Evolutionary conservation across 2,113 vertebrate species (phyloP).

Genomic region (Campylorhamphus procurvoides): DNA sequence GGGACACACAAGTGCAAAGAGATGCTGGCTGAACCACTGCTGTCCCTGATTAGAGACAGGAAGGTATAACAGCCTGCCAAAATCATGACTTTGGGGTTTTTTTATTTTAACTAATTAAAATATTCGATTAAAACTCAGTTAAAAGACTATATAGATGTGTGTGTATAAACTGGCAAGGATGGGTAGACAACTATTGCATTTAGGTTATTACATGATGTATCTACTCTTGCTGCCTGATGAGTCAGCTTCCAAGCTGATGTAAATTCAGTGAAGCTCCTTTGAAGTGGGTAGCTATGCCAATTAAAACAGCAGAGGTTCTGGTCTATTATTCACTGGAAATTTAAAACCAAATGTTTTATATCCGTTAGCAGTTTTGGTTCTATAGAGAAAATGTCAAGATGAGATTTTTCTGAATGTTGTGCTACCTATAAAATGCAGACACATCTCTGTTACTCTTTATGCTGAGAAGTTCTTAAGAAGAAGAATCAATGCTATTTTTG

Average conservation of each 20-base stretch:
- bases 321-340: background rate
- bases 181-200: background rate
- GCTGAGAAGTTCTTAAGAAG: background rate
- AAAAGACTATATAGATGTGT: background rate
- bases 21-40: background rate
- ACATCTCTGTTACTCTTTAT: background rate
- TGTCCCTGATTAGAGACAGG: background rate
- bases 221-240: conserved; percentile 28
- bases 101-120: background rate
- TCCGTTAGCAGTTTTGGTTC: background rate
- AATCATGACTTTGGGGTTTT: background rate
- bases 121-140: background rate
- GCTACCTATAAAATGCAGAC: background rate
- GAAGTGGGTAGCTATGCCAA: background rate
- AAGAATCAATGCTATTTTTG: background rate
- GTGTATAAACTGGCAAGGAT: background rate
- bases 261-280: background rate
- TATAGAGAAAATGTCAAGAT: background rate
- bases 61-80: background rate
- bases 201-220: background rate
- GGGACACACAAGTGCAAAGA: background rate
- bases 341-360: background rate
- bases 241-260: conserved; percentile 14
- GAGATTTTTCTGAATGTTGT: background rate
- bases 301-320: background rate